These are phyloP conservation scores for Mormyrus hasselquistii DNA, from an alignment of 2,797 vertebrate genomes.

Conservation along the genomic window DNA sequence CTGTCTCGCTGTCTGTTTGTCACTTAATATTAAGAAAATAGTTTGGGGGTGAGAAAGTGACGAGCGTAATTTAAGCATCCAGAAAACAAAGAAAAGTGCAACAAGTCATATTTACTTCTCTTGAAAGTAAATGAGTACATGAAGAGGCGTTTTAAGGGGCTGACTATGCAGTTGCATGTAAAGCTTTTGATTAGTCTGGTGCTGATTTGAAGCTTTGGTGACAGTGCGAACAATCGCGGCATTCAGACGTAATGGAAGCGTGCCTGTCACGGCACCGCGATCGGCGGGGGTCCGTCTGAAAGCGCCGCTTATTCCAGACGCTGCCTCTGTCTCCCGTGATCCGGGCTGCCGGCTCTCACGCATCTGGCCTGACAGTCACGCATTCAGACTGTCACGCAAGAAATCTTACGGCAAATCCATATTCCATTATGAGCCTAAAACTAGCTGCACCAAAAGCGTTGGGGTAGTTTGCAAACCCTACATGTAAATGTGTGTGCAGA, in stretches of 20 bases:
- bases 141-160: neutral
- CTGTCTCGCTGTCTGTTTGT: neutral
- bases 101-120: neutral
- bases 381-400: neutral
- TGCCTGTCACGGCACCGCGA: neutral
- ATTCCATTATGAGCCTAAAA: neutral
- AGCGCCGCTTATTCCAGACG: neutral
- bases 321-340: neutral
- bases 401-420: neutral
- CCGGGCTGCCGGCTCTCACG: neutral
- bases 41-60: neutral
- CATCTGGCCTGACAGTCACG: neutral
- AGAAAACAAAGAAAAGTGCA: conserved; percentile 33
- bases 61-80: neutral
- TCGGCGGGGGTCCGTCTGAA: neutral
- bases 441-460: neutral
- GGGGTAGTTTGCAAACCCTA: neutral
- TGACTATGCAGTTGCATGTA: neutral
- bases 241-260: neutral
- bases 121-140: neutral
- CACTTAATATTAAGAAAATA: neutral
- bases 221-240: neutral
- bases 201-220: neutral
- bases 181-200: neutral
- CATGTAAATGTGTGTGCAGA: neutral